Percentiles rank a stretch among this genome's conserved stretches.
Evolutionary conservation across 2,888 invertebrate species (phyloP).

Genomic region (Lycia hirtaria): DNA sequence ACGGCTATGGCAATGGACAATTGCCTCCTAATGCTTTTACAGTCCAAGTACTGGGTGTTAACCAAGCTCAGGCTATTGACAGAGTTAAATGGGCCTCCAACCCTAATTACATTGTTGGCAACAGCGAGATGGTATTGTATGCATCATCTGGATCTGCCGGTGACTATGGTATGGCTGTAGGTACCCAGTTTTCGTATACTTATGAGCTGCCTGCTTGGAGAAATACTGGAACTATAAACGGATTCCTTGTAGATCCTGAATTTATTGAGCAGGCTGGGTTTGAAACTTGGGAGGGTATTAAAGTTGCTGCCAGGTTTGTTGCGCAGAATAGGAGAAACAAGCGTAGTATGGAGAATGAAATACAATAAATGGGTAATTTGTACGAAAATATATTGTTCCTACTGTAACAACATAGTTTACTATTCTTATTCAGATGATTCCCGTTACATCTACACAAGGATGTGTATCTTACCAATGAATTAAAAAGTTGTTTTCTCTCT

Average conservation of each 20-base stretch:
- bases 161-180: constrained; percentile 85
- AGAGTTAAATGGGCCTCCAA: constrained; percentile 71
- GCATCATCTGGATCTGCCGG: constrained; percentile 87
- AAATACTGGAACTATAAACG: constrained; percentile 59
- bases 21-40: constrained; percentile 79
- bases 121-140: constrained; percentile 77
- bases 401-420: too few relatives aligned
- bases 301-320: constrained; percentile 74
- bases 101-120: constrained; percentile 79
- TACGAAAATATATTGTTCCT: too few relatives aligned
- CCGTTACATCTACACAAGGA: too few relatives aligned
- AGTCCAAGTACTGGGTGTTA: constrained; percentile 67
- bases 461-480: too few relatives aligned
- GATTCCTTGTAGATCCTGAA: constrained; percentile 84
- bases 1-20: constrained; percentile 65
- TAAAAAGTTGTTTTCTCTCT: too few relatives aligned
- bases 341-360: constrained; percentile 6
- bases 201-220: constrained; percentile 85
- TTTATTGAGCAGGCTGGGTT: constrained; percentile 84
- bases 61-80: constrained; percentile 75
- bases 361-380: background rate
- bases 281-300: constrained; percentile 87
- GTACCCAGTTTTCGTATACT: constrained; percentile 85
- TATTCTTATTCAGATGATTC: too few relatives aligned
- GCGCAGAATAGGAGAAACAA: constrained; percentile 23